Conservation (phyloP, 2,888 invertebrate genomes). For the Augochlorella aurata region DNA sequence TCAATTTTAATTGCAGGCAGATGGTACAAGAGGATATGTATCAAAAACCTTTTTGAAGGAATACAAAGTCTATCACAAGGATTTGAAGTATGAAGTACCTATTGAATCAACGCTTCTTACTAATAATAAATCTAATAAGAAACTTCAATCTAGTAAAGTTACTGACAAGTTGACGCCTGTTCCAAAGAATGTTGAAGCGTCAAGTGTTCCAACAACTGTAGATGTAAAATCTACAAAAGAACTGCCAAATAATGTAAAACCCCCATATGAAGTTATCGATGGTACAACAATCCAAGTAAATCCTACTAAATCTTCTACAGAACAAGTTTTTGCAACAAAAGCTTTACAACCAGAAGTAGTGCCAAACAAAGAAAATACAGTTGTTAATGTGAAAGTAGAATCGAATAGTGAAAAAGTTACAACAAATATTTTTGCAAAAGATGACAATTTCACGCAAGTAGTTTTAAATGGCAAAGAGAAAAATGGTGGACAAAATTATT, state of each 20-base stretch:
- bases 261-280: constrained; percentile 84
- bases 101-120: constrained; percentile 20
- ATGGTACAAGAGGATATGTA: constrained; percentile 87
- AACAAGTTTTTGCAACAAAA: constrained; percentile 30
- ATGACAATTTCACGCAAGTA: background rate
- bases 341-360: constrained; percentile 20
- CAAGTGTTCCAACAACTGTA: constrained; percentile 7
- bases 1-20: constrained; percentile 80
- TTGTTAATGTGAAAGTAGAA: constrained; percentile 7
- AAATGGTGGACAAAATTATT: background rate
- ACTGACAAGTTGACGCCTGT: constrained; percentile 6
- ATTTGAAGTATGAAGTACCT: constrained; percentile 48
- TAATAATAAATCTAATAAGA: constrained; percentile 9
- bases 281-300: constrained; percentile 85
- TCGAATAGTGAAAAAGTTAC: constrained; percentile 2
- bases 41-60: constrained; percentile 85
- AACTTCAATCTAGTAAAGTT: constrained; percentile 17
- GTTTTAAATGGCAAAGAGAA: background rate
- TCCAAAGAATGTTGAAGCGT: background rate
- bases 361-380: constrained; percentile 26
- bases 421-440: constrained; percentile 22
- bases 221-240: constrained; percentile 24
- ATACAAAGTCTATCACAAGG: constrained; percentile 82
- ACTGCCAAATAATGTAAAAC: constrained; percentile 28
- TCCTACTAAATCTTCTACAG: constrained; percentile 13